Base-by-base conservation (phyloP, 2,113 vertebrate genomes). In the Miniopterus natalensis region DNA sequence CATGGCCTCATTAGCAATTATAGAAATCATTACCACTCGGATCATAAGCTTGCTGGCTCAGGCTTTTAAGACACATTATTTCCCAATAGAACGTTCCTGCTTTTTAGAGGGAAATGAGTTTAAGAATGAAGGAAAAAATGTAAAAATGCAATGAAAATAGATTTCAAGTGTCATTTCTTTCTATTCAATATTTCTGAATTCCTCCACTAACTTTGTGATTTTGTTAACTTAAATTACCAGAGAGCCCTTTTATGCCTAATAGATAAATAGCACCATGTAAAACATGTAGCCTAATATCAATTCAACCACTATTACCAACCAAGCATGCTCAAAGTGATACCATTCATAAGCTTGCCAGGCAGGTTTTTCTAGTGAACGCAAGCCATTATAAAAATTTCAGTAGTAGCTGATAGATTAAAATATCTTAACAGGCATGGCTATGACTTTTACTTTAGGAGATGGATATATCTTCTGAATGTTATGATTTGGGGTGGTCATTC, bases 1-100 rank as follows among this genome's bases (percentile, higher is more conserved):
- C 81, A 95, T 95, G 96, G 96, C 98, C 98, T 98, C 98, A 98
- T 98, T 98, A 97, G 92, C 51, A 88, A 95, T 97, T 96, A 97
- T 68, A 97, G 95, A 97, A 97, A 96, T 95, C 97, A 92, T 96
- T 97, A 95, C 93, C 93, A 65, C 95, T 97, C 88, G 93, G 68
- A 96, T 96, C 90, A 97, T 90, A 98, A 97, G 97, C 98, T 97
- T 97, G 98, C 97, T 97, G 92, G 94, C 93, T 97, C 95, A 94
- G 96, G 96, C 91, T 98, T 95, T 68, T 88, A 95, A 89, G 95
- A 95, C 97, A 96, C 94, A 95, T 96, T 94, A 98, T 80, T 96
- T 95, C 84, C 92, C 85, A 79, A 45, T 51, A 95, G 71, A 95
- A 98, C 84, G 17, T 95, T 93, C 90, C 95, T 96, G 88, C 31